These are phyloP conservation scores for Bombylius major DNA, from an alignment of 2,888 invertebrate species.

Conservation along the genomic window DNA sequence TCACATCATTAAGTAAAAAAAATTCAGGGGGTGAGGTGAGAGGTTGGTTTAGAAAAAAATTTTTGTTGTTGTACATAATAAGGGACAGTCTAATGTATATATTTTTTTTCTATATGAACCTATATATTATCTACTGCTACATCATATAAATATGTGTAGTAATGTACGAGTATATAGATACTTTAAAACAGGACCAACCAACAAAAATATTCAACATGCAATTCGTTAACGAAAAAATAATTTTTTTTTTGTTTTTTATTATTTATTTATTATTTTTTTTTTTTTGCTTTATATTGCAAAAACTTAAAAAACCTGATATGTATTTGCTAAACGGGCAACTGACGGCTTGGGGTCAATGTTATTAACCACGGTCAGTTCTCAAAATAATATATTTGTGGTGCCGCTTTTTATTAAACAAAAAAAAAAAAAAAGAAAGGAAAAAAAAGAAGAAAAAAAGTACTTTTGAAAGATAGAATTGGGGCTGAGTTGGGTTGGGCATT, in stretches of 20 bases:
- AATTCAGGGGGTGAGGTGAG: no score
- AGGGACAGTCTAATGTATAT: no score
- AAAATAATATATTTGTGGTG: conserved; percentile 2
- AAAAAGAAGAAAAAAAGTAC: not conserved
- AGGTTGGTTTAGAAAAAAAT: no score
- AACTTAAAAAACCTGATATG: conserved; percentile 3
- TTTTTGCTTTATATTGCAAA: not conserved
- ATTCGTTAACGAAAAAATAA: conserved; percentile 2
- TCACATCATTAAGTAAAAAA: no score
- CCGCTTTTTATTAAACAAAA: not conserved
- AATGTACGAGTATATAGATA: not conserved
- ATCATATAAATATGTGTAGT: no score
- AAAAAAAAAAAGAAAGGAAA: no score
- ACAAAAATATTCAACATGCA: not conserved
- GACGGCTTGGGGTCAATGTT: conserved; percentile 11
- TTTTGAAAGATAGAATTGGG: not conserved
- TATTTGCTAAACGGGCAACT: conserved; percentile 1
- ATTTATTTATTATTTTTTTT: no score
- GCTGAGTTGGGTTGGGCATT: not conserved
- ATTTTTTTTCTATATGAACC: no score
- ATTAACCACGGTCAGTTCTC: conserved; percentile 14
- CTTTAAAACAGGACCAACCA: not conserved
- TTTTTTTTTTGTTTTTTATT: not conserved
- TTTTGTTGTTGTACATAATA: no score
- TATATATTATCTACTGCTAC: no score